Evolutionary conservation across 1,140 invertebrate genomes (phyloP).

Genomic region (Anthonomus grandis): DNA sequence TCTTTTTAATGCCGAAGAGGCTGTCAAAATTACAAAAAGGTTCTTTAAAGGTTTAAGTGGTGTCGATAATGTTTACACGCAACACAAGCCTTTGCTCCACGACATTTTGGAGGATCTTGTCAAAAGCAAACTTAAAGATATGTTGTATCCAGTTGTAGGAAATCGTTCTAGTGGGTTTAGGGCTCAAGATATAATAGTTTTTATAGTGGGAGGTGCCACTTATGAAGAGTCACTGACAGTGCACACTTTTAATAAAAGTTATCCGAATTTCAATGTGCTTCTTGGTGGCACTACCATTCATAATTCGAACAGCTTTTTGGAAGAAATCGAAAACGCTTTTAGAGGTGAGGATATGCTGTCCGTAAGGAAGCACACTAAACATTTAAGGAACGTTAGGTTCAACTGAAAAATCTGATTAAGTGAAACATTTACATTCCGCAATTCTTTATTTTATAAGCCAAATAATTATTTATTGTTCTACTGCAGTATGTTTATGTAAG

Average conservation of each 20-base stretch:
- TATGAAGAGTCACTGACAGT: constrained; percentile 93
- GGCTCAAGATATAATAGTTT: constrained; percentile 89
- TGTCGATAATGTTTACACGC: constrained; percentile 96
- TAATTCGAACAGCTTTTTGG: constrained; percentile 78
- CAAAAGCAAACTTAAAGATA: constrained; percentile 81
- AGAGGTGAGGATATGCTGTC: constrained; percentile 24
- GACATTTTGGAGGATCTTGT: constrained; percentile 86
- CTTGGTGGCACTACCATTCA: constrained; percentile 90
- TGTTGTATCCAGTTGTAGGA: constrained; percentile 77
- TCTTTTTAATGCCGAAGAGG: constrained; percentile 80
- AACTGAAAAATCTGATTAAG: too few relatives aligned
- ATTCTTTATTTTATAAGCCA: too few relatives aligned
- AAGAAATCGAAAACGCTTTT: constrained; percentile 63
- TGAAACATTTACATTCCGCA: too few relatives aligned
- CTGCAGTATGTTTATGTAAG: too few relatives aligned
- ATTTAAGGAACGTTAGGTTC: constrained; percentile 33
- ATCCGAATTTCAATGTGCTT: constrained; percentile 73
- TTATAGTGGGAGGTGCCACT: constrained; percentile 94
- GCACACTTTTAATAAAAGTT: constrained; percentile 74
- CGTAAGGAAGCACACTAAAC: constrained; percentile 31
- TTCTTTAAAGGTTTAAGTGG: constrained; percentile 88
- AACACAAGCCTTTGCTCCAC: constrained; percentile 84
- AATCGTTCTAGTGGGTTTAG: constrained; percentile 53
- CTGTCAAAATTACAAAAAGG: constrained; percentile 87
- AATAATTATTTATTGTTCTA: too few relatives aligned